These are phyloP conservation scores for Nemoura dubitans DNA, from an alignment of 2,888 invertebrate species.

Conservation along the genomic window DNA sequence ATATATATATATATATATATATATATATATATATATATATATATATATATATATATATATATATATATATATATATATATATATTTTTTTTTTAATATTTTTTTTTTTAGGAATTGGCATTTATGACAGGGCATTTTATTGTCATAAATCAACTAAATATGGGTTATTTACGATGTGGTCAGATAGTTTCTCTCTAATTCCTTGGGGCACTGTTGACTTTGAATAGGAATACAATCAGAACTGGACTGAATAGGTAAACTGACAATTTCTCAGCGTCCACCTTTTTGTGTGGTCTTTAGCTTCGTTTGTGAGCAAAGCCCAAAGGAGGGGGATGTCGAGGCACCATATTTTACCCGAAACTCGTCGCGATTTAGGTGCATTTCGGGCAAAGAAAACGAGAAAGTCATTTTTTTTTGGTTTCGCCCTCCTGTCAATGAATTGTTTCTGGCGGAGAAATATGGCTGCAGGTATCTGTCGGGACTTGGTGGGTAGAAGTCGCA, in stretches of 20 bases:
- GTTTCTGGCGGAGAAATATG: conserved; percentile 36
- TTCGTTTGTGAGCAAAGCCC: neutral
- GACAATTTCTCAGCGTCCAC: conserved; percentile 8
- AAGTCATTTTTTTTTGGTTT: conserved; percentile 13
- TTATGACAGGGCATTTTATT: neutral
- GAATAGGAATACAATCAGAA: neutral
- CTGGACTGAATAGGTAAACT: neutral
- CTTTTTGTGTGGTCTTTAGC: conserved; percentile 36
- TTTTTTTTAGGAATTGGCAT: neutral
- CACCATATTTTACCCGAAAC: conserved; percentile 14
- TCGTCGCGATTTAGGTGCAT: conserved; percentile 18
- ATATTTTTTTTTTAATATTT: no score
- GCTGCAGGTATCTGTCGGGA: conserved; percentile 13
- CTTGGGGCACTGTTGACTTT: neutral
- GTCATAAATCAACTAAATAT: neutral
- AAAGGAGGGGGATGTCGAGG: neutral
- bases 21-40: no score
- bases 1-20: no score
- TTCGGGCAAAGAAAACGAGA: neutral
- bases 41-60: no score
- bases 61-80: no score
- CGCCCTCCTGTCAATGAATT: conserved; percentile 36
- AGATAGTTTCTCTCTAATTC: neutral
- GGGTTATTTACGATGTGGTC: neutral
- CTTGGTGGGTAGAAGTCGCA: conserved; percentile 35